Base-by-base conservation (phyloP, 2,888 invertebrate species). In the Andrena haemorrhoa region DNA sequence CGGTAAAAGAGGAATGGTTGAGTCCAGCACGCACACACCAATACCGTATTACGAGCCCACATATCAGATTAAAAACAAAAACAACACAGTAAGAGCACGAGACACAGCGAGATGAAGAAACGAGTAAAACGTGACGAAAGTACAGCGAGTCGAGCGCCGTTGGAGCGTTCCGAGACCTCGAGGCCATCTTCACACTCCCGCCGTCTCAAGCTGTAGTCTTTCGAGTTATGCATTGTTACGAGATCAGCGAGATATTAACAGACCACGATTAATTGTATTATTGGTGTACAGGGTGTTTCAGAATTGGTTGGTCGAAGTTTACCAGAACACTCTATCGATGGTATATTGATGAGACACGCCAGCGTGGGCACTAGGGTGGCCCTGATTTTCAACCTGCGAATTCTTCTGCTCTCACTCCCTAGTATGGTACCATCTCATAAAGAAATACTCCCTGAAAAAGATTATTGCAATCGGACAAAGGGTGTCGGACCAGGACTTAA, bases 11-110 rank as follows among this genome's bases (percentile, higher is more conserved):
- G 64, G 86, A 77, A 77, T 82, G 77, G 29, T 73, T 77, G 91
- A 91, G 90, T 92, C 91, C 91, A 89, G 85, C 86, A 88, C 88
- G 84, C 88, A 89, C 88, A 90, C 91, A 87, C 86, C 85, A 85
- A 83, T 88, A 88, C 88, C 91, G 85, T 66, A 72, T 81, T 89
- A 89, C 88, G 90, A 91, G 90, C 90, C 91, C 89, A 76, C 87
- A 87, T 84, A 77, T 77, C 77, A 53, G 49, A 82, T 82, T 75
- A 70, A 79, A 76, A 80, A 83, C 85, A 82, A 72, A 20, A 60
- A 56, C 23, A 20, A 56, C 20, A 56, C 56, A 56, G 23, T 23
- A 69, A 63, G 12, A 63, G 53, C 58, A 82, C 79, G 69, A 77
- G 72, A 83, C 66, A 82, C 75, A 74, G 10, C 26, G 56, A 23